Evolutionary conservation across 2,888 invertebrate genomes (phyloP), one percentile per base, ranked within the genome.

Genomic region (Endomychus coccineus): DNA sequence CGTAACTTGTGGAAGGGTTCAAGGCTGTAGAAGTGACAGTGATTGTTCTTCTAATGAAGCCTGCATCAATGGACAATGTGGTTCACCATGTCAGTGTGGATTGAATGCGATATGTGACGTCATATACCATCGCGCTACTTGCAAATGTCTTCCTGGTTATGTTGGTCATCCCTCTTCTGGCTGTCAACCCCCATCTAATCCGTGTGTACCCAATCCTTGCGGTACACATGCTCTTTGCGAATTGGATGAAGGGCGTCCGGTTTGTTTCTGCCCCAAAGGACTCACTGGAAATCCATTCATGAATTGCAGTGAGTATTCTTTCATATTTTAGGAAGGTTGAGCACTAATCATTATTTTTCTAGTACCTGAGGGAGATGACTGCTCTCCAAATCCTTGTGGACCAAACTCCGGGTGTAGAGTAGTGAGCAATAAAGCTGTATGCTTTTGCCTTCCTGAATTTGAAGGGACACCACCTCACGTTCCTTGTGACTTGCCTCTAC

Each of bases 201-300:
- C 85, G 1, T 90, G 89, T 54, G 70, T 76, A 43, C 85, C 86
- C 14, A 88, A 83, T 64, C 89, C 89, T n/a, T 90, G 89, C 54
- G 90, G 90, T n/a, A 66, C 73, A 2, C 83, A 84, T 55, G 89
- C 91, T 1, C 66, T 83, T 44, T 92, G 91, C 59, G 87, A 88
- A 68, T 74, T 80, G 31, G 86, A 88, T 52, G 78, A 82, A 52
- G 89, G 87, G 32, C 83, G 81, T 61, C 89, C 90, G 2, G 83
- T 90, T 48, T 92, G 91, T 57, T 86, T 75, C 68, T 91, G 91
- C 58, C 89, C 89, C 0, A 87, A 84, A 63, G 89, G 88, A 43
- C 70, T 87, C 44, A 90, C 89, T 3, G 91, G 91, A 63, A 89
- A 91, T 73, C 91, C 91, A 25, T 89, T 89, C 61, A 78, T 81